These are phyloP conservation scores for Adelosebastes latens DNA, from an alignment of 2,797 vertebrate species.

Conservation along the genomic window DNA sequence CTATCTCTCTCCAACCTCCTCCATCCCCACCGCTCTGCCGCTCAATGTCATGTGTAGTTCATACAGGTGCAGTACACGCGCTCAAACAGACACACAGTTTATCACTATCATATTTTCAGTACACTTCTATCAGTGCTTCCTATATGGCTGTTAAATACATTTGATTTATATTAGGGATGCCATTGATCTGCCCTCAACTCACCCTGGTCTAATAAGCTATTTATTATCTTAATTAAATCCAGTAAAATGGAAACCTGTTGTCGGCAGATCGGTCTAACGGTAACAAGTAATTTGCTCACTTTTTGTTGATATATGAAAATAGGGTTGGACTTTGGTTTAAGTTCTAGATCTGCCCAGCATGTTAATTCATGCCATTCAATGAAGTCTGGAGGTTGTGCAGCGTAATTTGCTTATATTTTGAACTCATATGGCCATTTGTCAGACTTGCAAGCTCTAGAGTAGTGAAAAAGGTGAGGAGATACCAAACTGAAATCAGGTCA, in stretches of 20 bases:
- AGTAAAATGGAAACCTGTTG: background rate
- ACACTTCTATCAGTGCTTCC: background rate
- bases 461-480: no score
- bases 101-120: background rate
- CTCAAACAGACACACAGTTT: background rate
- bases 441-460: no score
- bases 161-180: background rate
- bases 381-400: background rate
- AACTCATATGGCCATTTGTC: no score
- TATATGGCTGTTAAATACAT: background rate
- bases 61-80: background rate
- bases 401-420: background rate
- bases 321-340: background rate
- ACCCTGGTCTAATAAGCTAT: fast-evolving
- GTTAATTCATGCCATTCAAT: background rate
- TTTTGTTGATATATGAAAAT: background rate
- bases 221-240: background rate
- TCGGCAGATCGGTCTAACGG: background rate
- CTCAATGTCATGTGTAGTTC: slow-evolving; percentile 31
- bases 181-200: background rate
- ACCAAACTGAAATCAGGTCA: no score
- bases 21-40: background rate
- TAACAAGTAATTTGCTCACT: background rate
- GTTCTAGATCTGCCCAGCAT: background rate
- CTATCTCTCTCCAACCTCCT: slow-evolving; percentile 17